Conservation (phyloP, 2,888 invertebrate species). For the Mechanitis mazaeus region DNA sequence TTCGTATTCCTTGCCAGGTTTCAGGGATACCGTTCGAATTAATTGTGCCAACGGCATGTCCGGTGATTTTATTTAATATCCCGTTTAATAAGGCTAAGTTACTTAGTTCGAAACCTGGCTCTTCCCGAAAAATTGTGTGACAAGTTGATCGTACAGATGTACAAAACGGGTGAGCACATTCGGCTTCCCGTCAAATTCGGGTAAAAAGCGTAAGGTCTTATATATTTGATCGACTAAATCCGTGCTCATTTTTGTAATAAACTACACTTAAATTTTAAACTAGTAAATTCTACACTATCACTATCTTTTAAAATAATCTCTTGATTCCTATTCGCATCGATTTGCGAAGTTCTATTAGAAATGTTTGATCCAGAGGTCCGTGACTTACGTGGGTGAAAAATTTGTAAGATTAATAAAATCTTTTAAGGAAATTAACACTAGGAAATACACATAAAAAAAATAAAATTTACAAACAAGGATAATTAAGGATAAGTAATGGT, state of each 20-base stretch:
- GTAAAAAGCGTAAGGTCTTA: too few species aligned
- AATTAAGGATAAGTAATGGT: too few species aligned
- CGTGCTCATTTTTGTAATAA: constrained; percentile 11
- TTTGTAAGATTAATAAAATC: background rate
- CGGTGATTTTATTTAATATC: too few species aligned
- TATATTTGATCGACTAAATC: too few species aligned
- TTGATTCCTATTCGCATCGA: background rate
- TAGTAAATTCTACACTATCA: constrained; percentile 2
- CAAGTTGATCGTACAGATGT: constrained; percentile 27
- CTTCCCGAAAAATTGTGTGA: constrained; percentile 7
- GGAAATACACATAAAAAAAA: background rate
- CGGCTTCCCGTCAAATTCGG: background rate
- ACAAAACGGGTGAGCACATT: constrained; percentile 26
- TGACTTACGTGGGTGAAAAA: background rate
- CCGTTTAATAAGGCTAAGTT: constrained; percentile 9
- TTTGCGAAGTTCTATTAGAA: constrained; percentile 5
- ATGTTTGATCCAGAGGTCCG: constrained; percentile 6
- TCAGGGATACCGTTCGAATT: background rate
- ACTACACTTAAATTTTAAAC: too few species aligned
- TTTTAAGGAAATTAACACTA: too few species aligned
- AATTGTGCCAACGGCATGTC: too few species aligned
- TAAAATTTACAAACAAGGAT: background rate
- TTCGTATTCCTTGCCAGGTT: background rate
- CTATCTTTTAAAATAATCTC: constrained; percentile 15
- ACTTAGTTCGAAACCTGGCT: background rate